A percentile compares a stretch with the other conserved stretches of the same genome.
These are phyloP conservation scores for Aulostomus chinensis DNA, from an alignment of 2,797 vertebrate genomes.

Conservation along the genomic window DNA sequence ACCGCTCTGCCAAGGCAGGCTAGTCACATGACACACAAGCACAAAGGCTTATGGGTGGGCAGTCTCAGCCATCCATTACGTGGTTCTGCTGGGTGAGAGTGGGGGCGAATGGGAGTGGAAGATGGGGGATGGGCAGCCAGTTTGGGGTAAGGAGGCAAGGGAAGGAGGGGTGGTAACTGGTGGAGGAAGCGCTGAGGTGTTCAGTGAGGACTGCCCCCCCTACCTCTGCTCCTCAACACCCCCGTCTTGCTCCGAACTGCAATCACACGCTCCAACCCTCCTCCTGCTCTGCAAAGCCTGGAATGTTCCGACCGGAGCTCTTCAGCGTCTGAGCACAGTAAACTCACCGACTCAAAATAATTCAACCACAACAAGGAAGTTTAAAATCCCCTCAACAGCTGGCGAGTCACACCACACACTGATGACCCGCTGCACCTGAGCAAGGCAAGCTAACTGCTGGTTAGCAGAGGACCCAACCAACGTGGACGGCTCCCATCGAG, in stretches of 20 bases:
- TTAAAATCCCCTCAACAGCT: too few species aligned
- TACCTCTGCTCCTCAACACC: conserved; percentile 65
- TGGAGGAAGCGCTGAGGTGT: conserved; percentile 81
- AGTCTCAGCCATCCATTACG: conserved; percentile 77
- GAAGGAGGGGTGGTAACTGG: conserved; percentile 70
- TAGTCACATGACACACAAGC: conserved; percentile 81
- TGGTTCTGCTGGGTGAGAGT: conserved; percentile 70
- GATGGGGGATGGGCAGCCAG: conserved; percentile 77
- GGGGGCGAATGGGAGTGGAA: conserved; percentile 39
- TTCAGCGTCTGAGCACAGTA: too few species aligned
- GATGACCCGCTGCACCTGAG: too few species aligned
- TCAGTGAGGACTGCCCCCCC: conserved; percentile 74
- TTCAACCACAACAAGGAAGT: too few species aligned
- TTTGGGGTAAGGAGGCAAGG: conserved; percentile 61
- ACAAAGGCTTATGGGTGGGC: conserved; percentile 81
- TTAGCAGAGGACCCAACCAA: too few species aligned
- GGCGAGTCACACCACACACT: too few species aligned
- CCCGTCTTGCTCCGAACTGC: conserved; percentile 67
- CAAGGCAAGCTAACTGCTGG: too few species aligned
- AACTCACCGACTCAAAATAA: too few species aligned
- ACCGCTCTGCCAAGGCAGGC: conserved; percentile 75
- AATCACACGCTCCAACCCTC: conserved; percentile 58
- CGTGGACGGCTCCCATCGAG: too few species aligned
- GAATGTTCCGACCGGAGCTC: conserved; percentile 79
- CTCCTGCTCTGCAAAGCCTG: conserved; percentile 72